Base-by-base conservation (phyloP, 2,888 invertebrate genomes). In the Cremastobaeus sp. region DNA sequence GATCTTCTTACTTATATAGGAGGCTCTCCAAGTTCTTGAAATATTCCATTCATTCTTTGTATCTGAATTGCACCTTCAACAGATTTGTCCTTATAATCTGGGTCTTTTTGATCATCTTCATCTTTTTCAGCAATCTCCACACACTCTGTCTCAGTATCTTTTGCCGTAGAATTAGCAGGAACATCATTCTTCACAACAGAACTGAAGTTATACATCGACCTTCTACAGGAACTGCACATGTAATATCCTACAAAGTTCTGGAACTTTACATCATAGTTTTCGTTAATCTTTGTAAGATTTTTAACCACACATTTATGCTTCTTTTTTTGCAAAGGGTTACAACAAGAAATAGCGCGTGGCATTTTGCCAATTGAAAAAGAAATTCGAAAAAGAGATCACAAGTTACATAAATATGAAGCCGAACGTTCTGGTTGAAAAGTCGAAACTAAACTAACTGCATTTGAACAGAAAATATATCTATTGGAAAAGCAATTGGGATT, bases 191-290 rank as follows among this genome's bases (percentile, higher is more conserved):
- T n/a, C n/a, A n/a, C n/a, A n/a, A n/a, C n/a, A n/a, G n/a, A n/a
- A n/a, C n/a, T n/a, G n/a, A 45, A n/a, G n/a, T n/a, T 59, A 21
- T 47, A 59, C 5, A 47, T 35, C 14, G 37, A 35, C 3, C 14
- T 25, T 37, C 47, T 59, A 17, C 47, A 59, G 25, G 35, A 34
- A 47, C 47, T 59, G 14, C 59, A 59, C 45, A 59, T 47, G 14
- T 59, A 17, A 32, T 55, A 11, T 15, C 52, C 43, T 18, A 55
- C 12, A 28, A 55, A 32, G 0, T 17, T 1, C 1, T 43, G 18
- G 28, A 43, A 55, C 5, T 0, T 32, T 12, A 12, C 0, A 43
- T 55, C 1, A 41, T 43, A 55, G 11, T 43, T n/a, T 3, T n/a
- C 43, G 43, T 20, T 55, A 3, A 60, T 18, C 37, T 15, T 2